Percentiles rank a stretch among this genome's conserved stretches.
phyloP scores from a whole-genome alignment of 2,113 vertebrate genomes.

The Leiothrix lutea region DNA sequence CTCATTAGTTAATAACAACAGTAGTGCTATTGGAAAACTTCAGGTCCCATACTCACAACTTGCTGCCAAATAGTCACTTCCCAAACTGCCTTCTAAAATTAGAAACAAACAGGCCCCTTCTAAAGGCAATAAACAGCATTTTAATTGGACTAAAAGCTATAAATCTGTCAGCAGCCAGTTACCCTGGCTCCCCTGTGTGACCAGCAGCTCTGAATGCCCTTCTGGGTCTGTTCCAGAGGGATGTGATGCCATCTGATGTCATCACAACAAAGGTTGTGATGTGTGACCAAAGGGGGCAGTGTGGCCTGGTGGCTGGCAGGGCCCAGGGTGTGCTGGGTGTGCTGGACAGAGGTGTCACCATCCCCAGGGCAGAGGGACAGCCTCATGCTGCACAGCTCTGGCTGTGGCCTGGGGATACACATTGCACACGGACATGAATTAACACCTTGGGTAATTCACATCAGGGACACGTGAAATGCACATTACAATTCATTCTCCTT shows the following conservation, averaged over 20 bases:
- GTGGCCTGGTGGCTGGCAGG: neutral
- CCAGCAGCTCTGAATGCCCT: neutral
- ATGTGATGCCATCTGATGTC: neutral
- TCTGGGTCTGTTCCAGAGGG: neutral
- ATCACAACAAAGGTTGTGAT: neutral
- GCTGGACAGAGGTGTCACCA: neutral
- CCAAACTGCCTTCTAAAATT: slow-evolving; percentile 30
- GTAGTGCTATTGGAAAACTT: neutral
- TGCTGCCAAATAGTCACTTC: neutral
- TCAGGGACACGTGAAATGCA: neutral
- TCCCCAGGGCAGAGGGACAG: neutral
- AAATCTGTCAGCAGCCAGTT: slow-evolving; percentile 46
- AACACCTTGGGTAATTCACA: neutral
- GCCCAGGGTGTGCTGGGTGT: neutral
- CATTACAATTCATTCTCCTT: neutral
- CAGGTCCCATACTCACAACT: neutral
- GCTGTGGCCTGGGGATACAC: rapidly evolving
- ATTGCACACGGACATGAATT: rapidly evolving
- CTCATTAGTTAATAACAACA: neutral
- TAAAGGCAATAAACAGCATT: slow-evolving; percentile 46
- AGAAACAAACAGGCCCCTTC: slow-evolving; percentile 32
- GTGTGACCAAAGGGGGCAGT: neutral
- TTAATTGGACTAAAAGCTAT: slow-evolving; percentile 23
- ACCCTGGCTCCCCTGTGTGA: neutral
- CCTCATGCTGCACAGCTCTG: neutral